Base-by-base conservation (phyloP, 2,113 vertebrate genomes). In the Neodontobutis hainanensis region DNA sequence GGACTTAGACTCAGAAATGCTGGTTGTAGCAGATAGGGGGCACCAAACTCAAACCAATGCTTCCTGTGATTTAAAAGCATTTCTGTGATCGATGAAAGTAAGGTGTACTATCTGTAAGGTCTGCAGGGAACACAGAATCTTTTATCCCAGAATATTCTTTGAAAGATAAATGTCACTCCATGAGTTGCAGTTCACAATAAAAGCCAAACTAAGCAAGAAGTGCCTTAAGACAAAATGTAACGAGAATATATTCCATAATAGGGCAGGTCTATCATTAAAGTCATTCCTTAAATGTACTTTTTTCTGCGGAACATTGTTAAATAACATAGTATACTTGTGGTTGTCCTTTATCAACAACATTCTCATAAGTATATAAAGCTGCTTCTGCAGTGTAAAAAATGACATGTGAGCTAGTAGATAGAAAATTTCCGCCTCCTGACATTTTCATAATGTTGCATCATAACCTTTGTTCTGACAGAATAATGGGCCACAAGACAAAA, bases 11-110 rank as follows among this genome's bases (percentile, higher is more conserved):
- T 36, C 5, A 45, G 63, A 16, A 36, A 40, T 60, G 4, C 71
- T 12, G 2, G 14, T 6, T 32, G 15, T 48, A 34, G 55, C 65
- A 68, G 83, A 82, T 69, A 90, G 89, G 81, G 75, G 87, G 83
- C 77, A 66, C 65, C 50, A 84, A 48, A 83, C 65, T 65, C 75
- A 63, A 64, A 58, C 45, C 34, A 48, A 81, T 73, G 44, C 27
- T 5, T 60, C 59, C 40, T 7, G 11, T 58, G 34, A 36, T 34
- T 40, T 75, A 78, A 84, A 78, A 77, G 69, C 69, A 66, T 84
- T 85, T 88, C 51, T 43, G 55, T 84, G 76, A 78, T 47, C 65
- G 55, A 55, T 47, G 27, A 36, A 47, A 51, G 65, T 72, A 62
- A 62, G 53, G 64, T 8, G 76, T 75, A 55, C 53, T 11, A 51